Percentiles rank a stretch among this genome's conserved stretches.
These are phyloP conservation scores for Sula dactylatra DNA, from an alignment of 2,113 vertebrate genomes.

Conservation along the genomic window DNA sequence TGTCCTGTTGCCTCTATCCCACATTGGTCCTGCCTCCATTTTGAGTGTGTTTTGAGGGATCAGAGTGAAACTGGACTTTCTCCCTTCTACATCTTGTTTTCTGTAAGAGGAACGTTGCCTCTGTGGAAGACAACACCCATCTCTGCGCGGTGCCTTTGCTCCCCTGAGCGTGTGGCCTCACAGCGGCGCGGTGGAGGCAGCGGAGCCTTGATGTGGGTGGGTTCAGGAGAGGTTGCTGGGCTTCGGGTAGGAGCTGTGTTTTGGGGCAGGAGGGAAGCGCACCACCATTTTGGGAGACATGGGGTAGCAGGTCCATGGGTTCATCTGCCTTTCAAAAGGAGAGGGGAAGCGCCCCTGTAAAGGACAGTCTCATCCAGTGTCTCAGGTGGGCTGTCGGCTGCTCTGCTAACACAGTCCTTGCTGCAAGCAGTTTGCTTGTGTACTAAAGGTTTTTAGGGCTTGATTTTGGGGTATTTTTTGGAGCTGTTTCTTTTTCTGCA, in stretches of 20 bases:
- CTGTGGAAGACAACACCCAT: rapidly evolving
- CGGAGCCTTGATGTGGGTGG: not conserved
- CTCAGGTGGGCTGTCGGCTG: not conserved
- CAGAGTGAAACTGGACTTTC: not conserved
- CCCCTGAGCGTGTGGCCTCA: rapidly evolving
- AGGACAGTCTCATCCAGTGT: not conserved
- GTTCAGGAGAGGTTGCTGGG: rapidly evolving
- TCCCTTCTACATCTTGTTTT: not conserved
- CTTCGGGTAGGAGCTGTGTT: not conserved
- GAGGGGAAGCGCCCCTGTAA: no score
- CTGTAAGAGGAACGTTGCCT: rapidly evolving
- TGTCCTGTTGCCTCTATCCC: not conserved
- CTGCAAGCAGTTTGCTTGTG: rapidly evolving
- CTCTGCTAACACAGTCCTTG: not conserved
- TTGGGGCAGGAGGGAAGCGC: rapidly evolving
- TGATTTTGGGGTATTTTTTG: not conserved
- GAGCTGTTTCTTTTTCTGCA: no score
- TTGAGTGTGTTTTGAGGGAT: not conserved
- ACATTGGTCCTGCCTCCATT: not conserved
- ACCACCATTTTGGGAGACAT: rapidly evolving
- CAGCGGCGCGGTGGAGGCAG: rapidly evolving
- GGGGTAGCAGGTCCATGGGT: rapidly evolving
- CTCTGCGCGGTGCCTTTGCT: rapidly evolving
- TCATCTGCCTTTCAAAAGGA: not conserved
- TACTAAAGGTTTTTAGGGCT: not conserved